These are phyloP conservation scores for Plagodis dolabraria DNA, from an alignment of 2,888 invertebrate species.

Conservation along the genomic window DNA sequence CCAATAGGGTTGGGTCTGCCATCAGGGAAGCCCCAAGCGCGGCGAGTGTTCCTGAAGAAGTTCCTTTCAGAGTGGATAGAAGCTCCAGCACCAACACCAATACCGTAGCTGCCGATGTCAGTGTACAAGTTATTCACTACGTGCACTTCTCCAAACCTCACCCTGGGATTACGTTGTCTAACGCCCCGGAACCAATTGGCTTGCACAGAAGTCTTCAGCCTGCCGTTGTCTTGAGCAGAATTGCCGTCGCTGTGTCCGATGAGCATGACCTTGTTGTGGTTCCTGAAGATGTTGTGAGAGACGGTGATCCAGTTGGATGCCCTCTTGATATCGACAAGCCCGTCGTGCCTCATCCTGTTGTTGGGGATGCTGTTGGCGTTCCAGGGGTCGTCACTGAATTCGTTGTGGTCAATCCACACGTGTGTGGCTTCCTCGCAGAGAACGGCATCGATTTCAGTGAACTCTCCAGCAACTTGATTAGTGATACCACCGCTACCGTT, in stretches of 20 bases:
- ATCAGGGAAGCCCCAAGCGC: too few species aligned
- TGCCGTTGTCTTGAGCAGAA: constrained; percentile 23
- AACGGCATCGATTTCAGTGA: constrained; percentile 29
- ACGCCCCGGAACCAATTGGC: constrained; percentile 33
- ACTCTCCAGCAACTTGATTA: constrained; percentile 8
- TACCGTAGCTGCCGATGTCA: constrained; percentile 17
- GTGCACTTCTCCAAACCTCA: constrained; percentile 31
- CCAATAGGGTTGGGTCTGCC: constrained; percentile 9
- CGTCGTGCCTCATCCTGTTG: too few species aligned
- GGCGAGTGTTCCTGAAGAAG: too few species aligned
- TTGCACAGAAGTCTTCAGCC: constrained; percentile 19
- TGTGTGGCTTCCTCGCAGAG: constrained; percentile 7
- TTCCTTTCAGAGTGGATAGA: too few species aligned
- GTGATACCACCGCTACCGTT: constrained; percentile 25
- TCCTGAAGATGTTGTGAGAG: too few species aligned
- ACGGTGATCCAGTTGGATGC: too few species aligned
- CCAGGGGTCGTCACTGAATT: constrained; percentile 35
- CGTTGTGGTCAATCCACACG: constrained; percentile 34
- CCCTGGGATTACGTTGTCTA: constrained; percentile 30
- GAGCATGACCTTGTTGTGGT: too few species aligned
- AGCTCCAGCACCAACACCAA: too few species aligned
- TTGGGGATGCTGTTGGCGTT: constrained; percentile 17
- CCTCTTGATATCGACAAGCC: constrained; percentile 32
- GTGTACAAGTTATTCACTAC: constrained; percentile 35
- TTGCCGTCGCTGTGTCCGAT: constrained; percentile 29